Evolutionary conservation across 2,113 vertebrate genomes (phyloP), one percentile per base, ranked within the genome.

Genomic region (Notiomystis cincta): DNA sequence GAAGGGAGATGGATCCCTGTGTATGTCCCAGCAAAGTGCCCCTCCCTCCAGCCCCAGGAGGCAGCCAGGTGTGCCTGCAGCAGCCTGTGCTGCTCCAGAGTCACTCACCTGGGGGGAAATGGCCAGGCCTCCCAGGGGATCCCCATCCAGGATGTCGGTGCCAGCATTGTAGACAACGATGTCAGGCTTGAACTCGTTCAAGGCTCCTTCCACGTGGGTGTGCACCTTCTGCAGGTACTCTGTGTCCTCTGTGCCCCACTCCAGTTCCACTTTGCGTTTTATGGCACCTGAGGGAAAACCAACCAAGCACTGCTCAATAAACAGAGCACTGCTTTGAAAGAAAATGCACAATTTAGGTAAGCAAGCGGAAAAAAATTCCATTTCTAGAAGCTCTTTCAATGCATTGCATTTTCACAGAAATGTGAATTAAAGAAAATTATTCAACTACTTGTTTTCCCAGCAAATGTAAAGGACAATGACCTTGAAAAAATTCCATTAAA

Each of bases 161-260:
- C 99, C 99, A 1, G 99, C 99, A 3, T 99, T 99, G 96, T 99
- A 99, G 28, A 99, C 89, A 8, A 99, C 90, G 48, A 99, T 97
- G 45, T 99, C 99, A 0, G 99, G 98, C 15, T 44, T 95, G 33
- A 98, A 91, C 87, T 99, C 99, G 8, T 98, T 98, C 83, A 99
- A 96, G 2, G 99, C 98, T 33, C 97, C 98, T 60, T 98, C 98
- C 47, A 98, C 94, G 6, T 99, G 98, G 33, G 98, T 97, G 84
- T 98, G 98, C 27, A 99, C 99, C 78, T 99, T 99, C 77, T 98
- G 97, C 54, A 99, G 98, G 93, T 99, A 99, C 67, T 99, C 99
- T 0, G 88, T 90, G 31, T 99, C 99, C 91, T 99, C 99, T 0
- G 99, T 99, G 51, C 99, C 99, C 99, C 99, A 99, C 64, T 99